Conservation (phyloP, 2,888 invertebrate genomes). For the Melanchra persicariae region DNA sequence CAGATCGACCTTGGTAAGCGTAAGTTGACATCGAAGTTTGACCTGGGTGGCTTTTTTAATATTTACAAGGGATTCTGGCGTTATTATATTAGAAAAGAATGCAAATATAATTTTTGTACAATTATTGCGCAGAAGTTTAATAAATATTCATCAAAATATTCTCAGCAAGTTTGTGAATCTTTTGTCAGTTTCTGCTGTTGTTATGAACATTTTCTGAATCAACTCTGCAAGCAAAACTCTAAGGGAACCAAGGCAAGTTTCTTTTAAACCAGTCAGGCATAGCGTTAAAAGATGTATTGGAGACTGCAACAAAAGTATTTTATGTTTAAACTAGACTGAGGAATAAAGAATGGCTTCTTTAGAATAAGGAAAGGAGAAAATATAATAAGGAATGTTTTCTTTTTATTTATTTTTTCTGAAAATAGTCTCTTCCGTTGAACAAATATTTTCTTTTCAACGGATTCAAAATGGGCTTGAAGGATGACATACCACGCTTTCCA, state of each 20-base stretch:
- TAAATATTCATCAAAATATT: conserved; percentile 23
- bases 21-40: no score
- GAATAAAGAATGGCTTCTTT: background rate
- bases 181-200: conserved; percentile 4
- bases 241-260: conserved; percentile 5
- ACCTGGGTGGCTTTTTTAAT: no score
- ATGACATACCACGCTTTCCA: background rate
- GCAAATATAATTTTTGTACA: background rate
- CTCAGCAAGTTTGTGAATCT: conserved; percentile 14
- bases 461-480: no score
- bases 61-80: background rate
- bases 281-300: background rate
- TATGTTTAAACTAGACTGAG: background rate
- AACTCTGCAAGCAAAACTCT: background rate
- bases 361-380: background rate
- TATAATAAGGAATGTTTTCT: background rate
- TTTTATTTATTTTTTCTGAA: background rate
- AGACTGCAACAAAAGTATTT: background rate
- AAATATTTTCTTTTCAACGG: background rate
- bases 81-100: background rate
- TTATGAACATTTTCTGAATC: conserved; percentile 11
- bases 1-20: no score
- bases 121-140: background rate
- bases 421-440: background rate
- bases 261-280: conserved; percentile 1